Base-by-base conservation (phyloP, 2,113 vertebrate species). In the Calidris pugnax region DNA sequence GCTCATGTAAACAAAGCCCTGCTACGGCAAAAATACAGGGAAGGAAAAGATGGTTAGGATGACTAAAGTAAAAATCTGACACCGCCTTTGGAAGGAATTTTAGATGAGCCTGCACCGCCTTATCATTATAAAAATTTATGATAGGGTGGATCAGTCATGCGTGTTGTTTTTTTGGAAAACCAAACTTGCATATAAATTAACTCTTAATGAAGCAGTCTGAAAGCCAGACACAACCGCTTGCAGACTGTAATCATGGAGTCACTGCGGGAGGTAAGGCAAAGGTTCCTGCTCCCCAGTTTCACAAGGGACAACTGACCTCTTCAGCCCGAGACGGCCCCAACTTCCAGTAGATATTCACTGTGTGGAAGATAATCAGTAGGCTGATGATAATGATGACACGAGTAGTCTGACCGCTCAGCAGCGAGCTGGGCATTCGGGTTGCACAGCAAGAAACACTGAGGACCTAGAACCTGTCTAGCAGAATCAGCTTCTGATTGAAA, bases 51-150 rank as follows among this genome's bases (percentile, higher is more conserved):
- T 77, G 67, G 91, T 69, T 85, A 89, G 75, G 95, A 93, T 97
- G 85, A 96, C 90, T 93, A 95, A 95, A 90, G 69, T 62, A 84
- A 93, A 96, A 78, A 79, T 83, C 81, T 85, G 90, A 92, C 89
- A 79, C 77, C 85, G 79, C 90, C 87, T 93, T 89, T 39, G 66
- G 77, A 96, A 96, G 77, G 71, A 94, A 95, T 92, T 93, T 93
- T 85, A 90, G 56, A 93, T 78, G 74, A 97, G 95, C 85, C 85
- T 73, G 69, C 69, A 90, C 87, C 89, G 86, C 92, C 93, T 94
- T 87, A 93, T 94, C 93, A 95, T 94, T 94, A 96, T 74, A 95
- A 97, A 83, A 96, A 96, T 94, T 95, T 97, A 97, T 95, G 95
- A 96, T 90, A 95, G 97, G 91, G 97, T 91, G 92, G 90, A 94